Percentiles rank a stretch among this genome's conserved stretches.
Conservation (phyloP, 1,140 invertebrate species). For the Homarus americanus region DNA sequence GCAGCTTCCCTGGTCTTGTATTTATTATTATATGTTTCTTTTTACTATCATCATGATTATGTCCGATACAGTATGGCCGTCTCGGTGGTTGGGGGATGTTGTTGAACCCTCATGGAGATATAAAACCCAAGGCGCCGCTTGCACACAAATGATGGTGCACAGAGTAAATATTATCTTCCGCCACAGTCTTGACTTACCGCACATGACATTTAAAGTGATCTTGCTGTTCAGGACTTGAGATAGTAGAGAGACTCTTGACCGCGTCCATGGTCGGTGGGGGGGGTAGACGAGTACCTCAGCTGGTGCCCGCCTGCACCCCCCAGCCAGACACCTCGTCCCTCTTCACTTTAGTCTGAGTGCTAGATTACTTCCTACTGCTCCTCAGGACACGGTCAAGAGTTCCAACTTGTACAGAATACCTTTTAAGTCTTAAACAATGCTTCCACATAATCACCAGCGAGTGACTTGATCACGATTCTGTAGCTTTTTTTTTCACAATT, state of each 20-base stretch:
- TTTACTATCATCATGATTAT: constrained; percentile 16
- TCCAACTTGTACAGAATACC: neutral
- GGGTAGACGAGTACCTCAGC: neutral
- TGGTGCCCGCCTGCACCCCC: neutral
- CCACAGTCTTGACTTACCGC: neutral
- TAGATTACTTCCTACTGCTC: constrained; percentile 35
- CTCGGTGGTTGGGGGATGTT: constrained; percentile 58
- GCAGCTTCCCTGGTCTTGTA: constrained; percentile 77
- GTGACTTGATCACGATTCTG: neutral
- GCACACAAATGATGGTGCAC: constrained; percentile 45
- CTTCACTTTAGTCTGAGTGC: neutral
- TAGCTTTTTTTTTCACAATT: constrained; percentile 12
- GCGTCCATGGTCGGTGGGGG: neutral
- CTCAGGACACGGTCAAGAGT: constrained; percentile 45
- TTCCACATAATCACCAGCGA: constrained; percentile 16
- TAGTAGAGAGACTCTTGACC: constrained; percentile 7
- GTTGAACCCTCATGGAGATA: constrained; percentile 27
- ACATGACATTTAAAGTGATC: constrained; percentile 1
- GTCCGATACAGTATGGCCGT: constrained; percentile 51
- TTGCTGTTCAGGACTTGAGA: neutral
- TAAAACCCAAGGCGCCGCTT: constrained; percentile 38
- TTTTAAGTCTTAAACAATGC: neutral
- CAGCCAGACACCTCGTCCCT: neutral
- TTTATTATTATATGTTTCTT: constrained; percentile 52
- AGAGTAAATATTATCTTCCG: constrained; percentile 50